Base-by-base conservation (phyloP, 2,888 invertebrate species). In the Unio pictorum region DNA sequence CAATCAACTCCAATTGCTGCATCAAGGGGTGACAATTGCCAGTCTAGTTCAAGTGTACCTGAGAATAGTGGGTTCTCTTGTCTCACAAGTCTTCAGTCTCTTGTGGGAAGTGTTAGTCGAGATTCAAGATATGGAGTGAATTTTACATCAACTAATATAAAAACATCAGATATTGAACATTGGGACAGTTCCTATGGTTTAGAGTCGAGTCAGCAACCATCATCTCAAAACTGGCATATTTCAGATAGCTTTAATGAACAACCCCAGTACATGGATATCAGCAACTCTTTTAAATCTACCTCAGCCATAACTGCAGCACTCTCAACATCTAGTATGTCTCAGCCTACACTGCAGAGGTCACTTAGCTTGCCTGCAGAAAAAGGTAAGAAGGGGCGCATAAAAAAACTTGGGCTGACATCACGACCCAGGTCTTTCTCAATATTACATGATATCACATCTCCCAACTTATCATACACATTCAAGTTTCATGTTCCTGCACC, bases 401-500 rank as follows among this genome's bases (percentile, higher is more conserved):
- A 45, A n/a, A 60, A 54, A 55, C 55, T n/a, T 55, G 15, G 15
- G 4, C 60, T 34, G 28, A 28, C 45, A 45, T 15, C 45, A 26
- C 54, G 30, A 61, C 26, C 17, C 8, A 61, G 26, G 55, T 55
- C n/a, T 45, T 30, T 55, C 20, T 66, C 64, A 54, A 58, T 28
- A 55, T 34, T 59, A 30, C 58, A n/a, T 67, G 61, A 57, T 28
- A 15, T 18, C n/a, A 67, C 57, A 20, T 63, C 28, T 55, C 55
- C 63, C 17, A 63, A 59, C 26, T n/a, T 82, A 64, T 69, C 80
- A 5, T 87, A 87, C 71, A 84, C 84, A 26, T 87, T 81, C 68
- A 78, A 78, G 45, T 87, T 87, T 73, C 84, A 83, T 75, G 82
- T 87, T 56, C 87, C 87, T 61, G 81, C 83, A 26, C 84, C 83